These are phyloP conservation scores for Marronus borbonicus DNA, from an alignment of 2,888 invertebrate genomes.

Conservation along the genomic window DNA sequence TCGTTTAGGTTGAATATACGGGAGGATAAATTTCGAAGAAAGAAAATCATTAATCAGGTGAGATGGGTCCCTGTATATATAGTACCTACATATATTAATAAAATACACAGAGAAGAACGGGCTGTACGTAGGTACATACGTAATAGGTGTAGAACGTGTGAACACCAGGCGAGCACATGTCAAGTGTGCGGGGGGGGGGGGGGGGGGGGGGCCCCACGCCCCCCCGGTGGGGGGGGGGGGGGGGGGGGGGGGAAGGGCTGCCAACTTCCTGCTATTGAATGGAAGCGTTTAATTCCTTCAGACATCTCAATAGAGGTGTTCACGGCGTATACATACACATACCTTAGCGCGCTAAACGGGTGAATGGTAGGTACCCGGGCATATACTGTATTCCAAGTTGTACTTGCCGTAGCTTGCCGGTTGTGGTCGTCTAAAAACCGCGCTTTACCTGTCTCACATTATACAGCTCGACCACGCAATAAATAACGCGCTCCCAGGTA, in stretches of 20 bases:
- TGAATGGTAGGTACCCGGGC: slow-evolving; percentile 20
- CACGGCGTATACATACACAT: slow-evolving; percentile 52
- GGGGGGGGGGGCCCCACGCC: no score
- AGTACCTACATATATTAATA: slow-evolving; percentile 9
- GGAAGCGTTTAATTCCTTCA: slow-evolving; percentile 65
- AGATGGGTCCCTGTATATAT: slow-evolving; percentile 46
- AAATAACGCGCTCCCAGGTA: no score
- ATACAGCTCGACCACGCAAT: slow-evolving; percentile 56
- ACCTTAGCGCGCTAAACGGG: slow-evolving; percentile 25
- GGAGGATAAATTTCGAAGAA: not conserved
- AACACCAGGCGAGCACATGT: slow-evolving; percentile 66
- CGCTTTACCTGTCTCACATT: slow-evolving; percentile 56
- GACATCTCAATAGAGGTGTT: slow-evolving; percentile 66
- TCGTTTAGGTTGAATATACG: slow-evolving; percentile 11
- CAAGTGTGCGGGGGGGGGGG: slow-evolving; percentile 65
- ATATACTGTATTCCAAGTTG: not conserved
- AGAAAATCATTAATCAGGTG: slow-evolving; percentile 16
- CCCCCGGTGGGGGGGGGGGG: no score
- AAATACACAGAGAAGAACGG: not conserved
- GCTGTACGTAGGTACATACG: slow-evolving; percentile 31
- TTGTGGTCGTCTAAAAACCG: slow-evolving; percentile 56
- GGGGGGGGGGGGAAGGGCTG: slow-evolving; percentile 58
- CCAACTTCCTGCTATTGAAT: slow-evolving; percentile 64
- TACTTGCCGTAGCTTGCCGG: no score
- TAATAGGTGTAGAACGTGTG: slow-evolving; percentile 64